These are phyloP conservation scores for Gymnothorax javanicus DNA, from an alignment of 2,797 vertebrate genomes.

Conservation along the genomic window DNA sequence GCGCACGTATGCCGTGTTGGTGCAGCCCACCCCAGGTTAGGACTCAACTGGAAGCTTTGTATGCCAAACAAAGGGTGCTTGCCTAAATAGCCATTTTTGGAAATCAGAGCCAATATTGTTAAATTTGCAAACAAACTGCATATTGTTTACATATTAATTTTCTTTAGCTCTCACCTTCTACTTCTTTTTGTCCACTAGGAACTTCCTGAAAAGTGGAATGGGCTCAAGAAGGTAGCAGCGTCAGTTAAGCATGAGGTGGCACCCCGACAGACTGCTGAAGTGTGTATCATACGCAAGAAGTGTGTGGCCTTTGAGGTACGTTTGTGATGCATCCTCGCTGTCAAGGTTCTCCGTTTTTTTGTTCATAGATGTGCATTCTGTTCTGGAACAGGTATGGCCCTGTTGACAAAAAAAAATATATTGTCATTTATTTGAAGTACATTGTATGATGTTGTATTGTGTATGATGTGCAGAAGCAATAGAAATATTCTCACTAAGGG, in stretches of 20 bases:
- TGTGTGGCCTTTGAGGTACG: constrained; percentile 75
- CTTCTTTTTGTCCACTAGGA: constrained; percentile 57
- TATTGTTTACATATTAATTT: too few relatives aligned
- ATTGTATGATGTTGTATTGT: too few relatives aligned
- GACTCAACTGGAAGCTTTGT: neutral
- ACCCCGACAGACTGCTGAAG: constrained; percentile 76
- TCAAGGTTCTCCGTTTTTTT: neutral
- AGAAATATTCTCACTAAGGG: too few relatives aligned
- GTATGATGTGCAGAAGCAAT: too few relatives aligned
- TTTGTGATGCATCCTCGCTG: neutral
- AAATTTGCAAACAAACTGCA: neutral
- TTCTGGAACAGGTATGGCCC: neutral
- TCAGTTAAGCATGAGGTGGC: constrained; percentile 76
- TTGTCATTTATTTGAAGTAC: too few relatives aligned
- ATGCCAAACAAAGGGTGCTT: neutral
- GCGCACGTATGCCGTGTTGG: too few relatives aligned
- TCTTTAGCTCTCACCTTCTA: neutral
- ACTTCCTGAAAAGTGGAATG: constrained; percentile 78
- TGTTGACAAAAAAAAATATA: neutral
- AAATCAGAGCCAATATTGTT: neutral
- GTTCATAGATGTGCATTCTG: neutral
- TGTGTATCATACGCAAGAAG: constrained; percentile 71
- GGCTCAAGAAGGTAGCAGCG: constrained; percentile 74
- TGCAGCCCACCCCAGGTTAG: neutral
- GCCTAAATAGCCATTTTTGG: neutral